Evolutionary conservation across 2,797 vertebrate genomes (phyloP), one percentile per base, ranked within the genome.

Genomic region (Buceros bicornis): DNA sequence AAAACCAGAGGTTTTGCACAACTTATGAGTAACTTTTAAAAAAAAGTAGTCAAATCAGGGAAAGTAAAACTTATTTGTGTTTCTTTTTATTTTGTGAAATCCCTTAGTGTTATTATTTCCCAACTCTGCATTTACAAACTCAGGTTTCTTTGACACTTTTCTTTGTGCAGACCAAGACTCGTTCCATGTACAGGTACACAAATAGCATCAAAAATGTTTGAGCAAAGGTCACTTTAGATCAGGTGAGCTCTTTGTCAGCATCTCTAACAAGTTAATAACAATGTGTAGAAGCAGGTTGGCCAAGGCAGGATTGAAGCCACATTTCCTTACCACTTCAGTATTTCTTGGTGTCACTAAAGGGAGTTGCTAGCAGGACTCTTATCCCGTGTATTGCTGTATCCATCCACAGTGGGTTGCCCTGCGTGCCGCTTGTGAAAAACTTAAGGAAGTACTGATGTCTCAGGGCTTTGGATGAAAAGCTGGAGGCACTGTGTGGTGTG

Each of bases 1-100:
- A 91, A 73, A 91, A 86, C 8, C 37, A 88, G 67, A 71, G 48
- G 40, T 82, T 94, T 94, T 90, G 19, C 18, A 61, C n/a, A 86
- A 56, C 13, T 47, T 72, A 5, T 6, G 8, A 66, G 19, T 48
- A 70, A 76, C 13, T 82, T 70, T 15, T 65, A 13, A 1, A 62
- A 21, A 21, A 28, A 86, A 45, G 1, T 31, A 28, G 31, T 87
- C 4, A 12, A 79, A 24, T 83, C 10, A 57, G 58, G 76, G 43
- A 90, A 94, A 72, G 71, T 78, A 77, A 69, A 85, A 82, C 11
- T 79, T 79, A 8, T 53, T 74, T 53, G 21, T 13, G 12, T 77
- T 90, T 77, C 28, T 45, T 92, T 90, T 66, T 45, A 24, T 84
- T 84, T 89, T 19, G 43, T 73, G 6, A 72, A 88, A 48, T 81